Base-by-base conservation (phyloP, 2,888 invertebrate species). In the Stenotaenia linearis region DNA sequence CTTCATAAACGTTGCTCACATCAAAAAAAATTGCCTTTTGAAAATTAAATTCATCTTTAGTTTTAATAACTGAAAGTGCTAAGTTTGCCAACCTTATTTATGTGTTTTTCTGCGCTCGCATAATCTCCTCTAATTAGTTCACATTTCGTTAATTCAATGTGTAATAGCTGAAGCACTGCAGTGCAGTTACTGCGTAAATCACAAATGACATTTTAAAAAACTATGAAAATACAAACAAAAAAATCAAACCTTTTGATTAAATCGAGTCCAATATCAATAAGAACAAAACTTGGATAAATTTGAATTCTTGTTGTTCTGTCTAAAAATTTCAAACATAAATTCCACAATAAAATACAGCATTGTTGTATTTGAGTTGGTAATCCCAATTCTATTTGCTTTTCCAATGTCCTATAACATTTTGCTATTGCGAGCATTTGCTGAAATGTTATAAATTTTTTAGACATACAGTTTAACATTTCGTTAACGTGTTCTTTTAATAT, bases 391-490 rank as follows among this genome's bases (percentile, higher is more conserved):
- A 74, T 30, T 30, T 30, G 75, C 28, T 74, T 74, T 74, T 74
- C 75, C n/a, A 74, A 28, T 74, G 28, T 32, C 18, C 18, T 74
- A 25, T 74, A 74, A 18, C 75, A 74, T 18, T 74, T 74, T 12
- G 32, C 75, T 74, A 74, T 74, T 74, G 75, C 28, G 1, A 74
- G 0, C 75, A 74, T 74, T 74, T 74, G 30, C 75, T 74, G n/a
- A 25, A 74, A 23, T 23, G n/a, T n/a, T n/a, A n/a, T n/a, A n/a
- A n/a, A n/a, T n/a, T n/a, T n/a, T n/a, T n/a, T n/a, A n/a, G n/a
- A n/a, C n/a, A n/a, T n/a, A n/a, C n/a, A n/a, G n/a, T n/a, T n/a
- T n/a, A n/a, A n/a, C n/a, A n/a, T n/a, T n/a, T n/a, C n/a, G n/a
- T n/a, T n/a, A n/a, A n/a, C n/a, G n/a, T n/a, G n/a, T n/a, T n/a